Evolutionary conservation across 1,140 invertebrate genomes (phyloP), one percentile per base, ranked within the genome.

Genomic region (Pogonognathellus flavescens): DNA sequence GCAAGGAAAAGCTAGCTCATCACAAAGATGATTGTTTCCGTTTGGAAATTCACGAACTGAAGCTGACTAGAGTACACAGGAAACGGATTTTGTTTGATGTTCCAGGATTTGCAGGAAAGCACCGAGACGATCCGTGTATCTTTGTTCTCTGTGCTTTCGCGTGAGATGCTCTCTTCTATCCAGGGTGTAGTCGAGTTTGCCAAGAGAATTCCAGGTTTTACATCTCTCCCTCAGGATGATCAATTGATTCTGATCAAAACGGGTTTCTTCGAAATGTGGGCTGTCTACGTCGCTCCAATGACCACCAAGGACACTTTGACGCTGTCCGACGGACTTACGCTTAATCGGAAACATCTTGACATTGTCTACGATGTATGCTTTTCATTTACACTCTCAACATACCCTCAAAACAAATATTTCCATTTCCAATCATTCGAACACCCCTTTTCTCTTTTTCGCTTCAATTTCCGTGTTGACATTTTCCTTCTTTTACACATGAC

Each of bases 211-310:
- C 97, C 97, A 55, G 92, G 96, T 86, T 98, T 98, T 91, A 93
- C 94, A 89, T 94, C 95, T 80, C 92, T 98, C 81, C 94, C 94
- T 22, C 97, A 98, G 91, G 96, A 98, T 89, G 97, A 98, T 91
- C 97, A 98, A 91, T 92, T 98, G 82, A 97, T 97, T 88, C 93
- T 98, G 59, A 97, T 98, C 89, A 98, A 99, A 92, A 93, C 96
- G 89, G 97, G 97, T 53, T 99, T 99, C 92, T 98, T 99, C 91
- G 97, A 99, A 92, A 94, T 99, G 80, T 99, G 98, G 97, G 92
- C 98, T 83, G 94, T 95, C 80, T 94, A 97, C 88, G 95, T 97
- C 82, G 93, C 96, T 0, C 93, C 95, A 80, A 93, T 97, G 91
- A 95, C 96, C n/a, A 93, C 93, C 4, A 94, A 96, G 84, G 93